Evolutionary conservation across 2,797 vertebrate genomes (phyloP).

Genomic region (Rhabdophis nuchalis): DNA sequence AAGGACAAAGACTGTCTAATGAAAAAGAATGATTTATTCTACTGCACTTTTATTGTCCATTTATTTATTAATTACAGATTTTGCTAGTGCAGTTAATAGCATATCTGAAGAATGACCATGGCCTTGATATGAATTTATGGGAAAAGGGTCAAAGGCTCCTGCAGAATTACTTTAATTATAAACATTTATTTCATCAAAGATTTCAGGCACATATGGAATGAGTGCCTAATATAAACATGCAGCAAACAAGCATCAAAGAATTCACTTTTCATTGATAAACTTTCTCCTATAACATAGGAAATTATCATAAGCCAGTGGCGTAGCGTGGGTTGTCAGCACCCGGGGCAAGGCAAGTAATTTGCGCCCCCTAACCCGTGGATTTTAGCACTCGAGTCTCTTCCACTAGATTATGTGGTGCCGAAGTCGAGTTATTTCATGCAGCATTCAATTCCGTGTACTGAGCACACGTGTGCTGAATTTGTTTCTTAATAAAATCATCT

Average conservation of each 20-base stretch:
- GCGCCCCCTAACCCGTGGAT: no score
- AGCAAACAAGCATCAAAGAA: not conserved
- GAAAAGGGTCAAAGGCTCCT: conserved; percentile 69
- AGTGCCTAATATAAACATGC: conserved; percentile 43
- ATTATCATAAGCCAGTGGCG: no score
- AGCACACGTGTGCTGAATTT: no score
- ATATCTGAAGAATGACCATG: conserved; percentile 69
- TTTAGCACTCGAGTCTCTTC: no score
- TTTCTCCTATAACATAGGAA: not conserved
- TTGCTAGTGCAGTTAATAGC: conserved; percentile 72
- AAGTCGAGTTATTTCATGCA: no score
- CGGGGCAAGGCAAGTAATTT: no score
- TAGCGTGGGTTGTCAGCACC: no score
- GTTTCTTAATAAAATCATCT: no score
- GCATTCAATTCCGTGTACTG: no score
- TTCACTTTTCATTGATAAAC: not conserved
- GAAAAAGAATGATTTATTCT: conserved; percentile 68
- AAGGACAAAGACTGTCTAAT: conserved; percentile 53
- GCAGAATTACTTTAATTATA: conserved; percentile 75
- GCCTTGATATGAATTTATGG: conserved; percentile 74
- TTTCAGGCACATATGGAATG: conserved; percentile 30
- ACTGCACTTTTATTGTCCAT: conserved; percentile 64
- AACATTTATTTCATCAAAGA: conserved; percentile 48
- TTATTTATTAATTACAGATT: conserved; percentile 74
- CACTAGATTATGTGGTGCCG: no score